Evolutionary conservation across 2,113 vertebrate genomes (phyloP).

Genomic region (Triplophysa tibetana): DNA sequence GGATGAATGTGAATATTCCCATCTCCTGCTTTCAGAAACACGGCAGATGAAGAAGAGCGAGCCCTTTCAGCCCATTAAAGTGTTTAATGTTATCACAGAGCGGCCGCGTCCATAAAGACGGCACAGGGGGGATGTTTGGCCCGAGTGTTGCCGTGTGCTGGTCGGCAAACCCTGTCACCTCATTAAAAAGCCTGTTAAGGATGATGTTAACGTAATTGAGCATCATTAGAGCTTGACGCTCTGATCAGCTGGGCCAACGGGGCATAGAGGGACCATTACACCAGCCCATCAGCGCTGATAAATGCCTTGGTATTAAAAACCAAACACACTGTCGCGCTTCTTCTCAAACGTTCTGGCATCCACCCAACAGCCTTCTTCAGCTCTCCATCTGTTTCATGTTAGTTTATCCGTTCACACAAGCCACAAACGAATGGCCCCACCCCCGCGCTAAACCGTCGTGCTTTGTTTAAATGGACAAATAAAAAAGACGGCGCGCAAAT

Average conservation of each 20-base stretch:
- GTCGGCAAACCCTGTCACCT: conserved; percentile 74
- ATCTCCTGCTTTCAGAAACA: not conserved
- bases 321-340: not conserved
- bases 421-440: conserved; percentile 52
- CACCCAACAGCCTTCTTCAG: conserved; percentile 19
- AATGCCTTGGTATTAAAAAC: conserved; percentile 39
- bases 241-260: conserved; percentile 77
- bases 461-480: conserved; percentile 71
- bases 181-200: conserved; percentile 80
- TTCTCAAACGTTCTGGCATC: not conserved
- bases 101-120: conserved; percentile 26
- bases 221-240: conserved; percentile 81
- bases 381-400: conserved; percentile 56
- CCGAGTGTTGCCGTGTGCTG: conserved; percentile 62
- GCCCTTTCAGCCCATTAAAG: conserved; percentile 22
- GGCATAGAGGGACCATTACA: conserved; percentile 63
- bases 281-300: conserved; percentile 48
- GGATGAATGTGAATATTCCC: not conserved
- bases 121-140: conserved; percentile 24
- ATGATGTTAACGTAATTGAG: conserved; percentile 82
- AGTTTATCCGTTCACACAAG: conserved; percentile 61
- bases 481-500: conserved; percentile 76
- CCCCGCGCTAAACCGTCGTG: conserved; percentile 42
- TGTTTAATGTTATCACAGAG: conserved; percentile 37
- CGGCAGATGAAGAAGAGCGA: not conserved